These are phyloP conservation scores for Dryobotodes eremita DNA, from an alignment of 2,888 invertebrate genomes.

Conservation along the genomic window DNA sequence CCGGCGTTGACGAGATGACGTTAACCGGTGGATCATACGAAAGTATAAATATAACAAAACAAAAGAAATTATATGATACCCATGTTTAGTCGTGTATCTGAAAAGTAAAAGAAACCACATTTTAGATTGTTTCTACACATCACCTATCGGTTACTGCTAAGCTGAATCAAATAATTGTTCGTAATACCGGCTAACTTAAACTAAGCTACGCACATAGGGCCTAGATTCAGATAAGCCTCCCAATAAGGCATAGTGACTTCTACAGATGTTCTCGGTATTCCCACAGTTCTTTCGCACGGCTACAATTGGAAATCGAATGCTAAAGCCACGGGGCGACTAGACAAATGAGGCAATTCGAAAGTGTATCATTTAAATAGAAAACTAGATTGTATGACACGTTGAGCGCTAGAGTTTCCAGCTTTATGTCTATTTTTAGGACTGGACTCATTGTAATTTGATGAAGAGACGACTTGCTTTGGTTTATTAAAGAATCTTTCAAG, in stretches of 20 bases:
- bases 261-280: constrained; percentile 61
- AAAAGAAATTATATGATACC: neutral
- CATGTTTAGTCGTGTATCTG: neutral
- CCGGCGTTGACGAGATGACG: too few species aligned
- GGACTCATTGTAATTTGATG: constrained; percentile 5
- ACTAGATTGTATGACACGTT: constrained; percentile 74
- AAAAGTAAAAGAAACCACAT: neutral
- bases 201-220: constrained; percentile 38
- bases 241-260: constrained; percentile 61
- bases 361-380: constrained; percentile 79
- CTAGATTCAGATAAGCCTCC: constrained; percentile 55
- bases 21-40: too few species aligned
- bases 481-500: neutral
- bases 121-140: neutral
- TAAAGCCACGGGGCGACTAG: constrained; percentile 66
- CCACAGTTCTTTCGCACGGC: constrained; percentile 62
- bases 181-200: constrained; percentile 19
- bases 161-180: constrained; percentile 31
- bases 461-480: neutral
- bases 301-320: constrained; percentile 71
- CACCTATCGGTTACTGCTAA: neutral
- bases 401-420: constrained; percentile 59
- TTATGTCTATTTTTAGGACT: constrained; percentile 45
- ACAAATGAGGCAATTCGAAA: constrained; percentile 77
- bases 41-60: too few species aligned